phyloP scores from a whole-genome alignment of 1,140 invertebrate genomes.

The Mylabris phalerata region DNA sequence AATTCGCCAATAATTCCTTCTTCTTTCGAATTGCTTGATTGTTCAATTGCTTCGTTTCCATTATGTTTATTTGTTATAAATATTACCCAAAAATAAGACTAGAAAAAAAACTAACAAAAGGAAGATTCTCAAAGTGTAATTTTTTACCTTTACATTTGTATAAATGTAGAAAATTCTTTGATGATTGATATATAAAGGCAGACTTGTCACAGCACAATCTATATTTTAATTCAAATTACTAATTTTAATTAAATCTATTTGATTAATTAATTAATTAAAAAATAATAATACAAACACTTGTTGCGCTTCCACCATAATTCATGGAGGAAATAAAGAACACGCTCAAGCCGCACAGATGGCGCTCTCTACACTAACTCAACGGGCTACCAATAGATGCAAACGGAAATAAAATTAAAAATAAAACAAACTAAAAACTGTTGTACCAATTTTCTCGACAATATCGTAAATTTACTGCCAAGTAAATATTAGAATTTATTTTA shows the following conservation, averaged over 20 bases:
- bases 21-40: neutral
- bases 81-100: too few relatives aligned
- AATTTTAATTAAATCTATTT: neutral
- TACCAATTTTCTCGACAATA: too few relatives aligned
- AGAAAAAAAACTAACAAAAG: neutral
- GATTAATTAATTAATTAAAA: neutral
- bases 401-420: too few relatives aligned
- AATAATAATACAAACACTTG: slow-evolving; percentile 9
- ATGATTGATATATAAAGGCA: neutral
- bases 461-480: too few relatives aligned
- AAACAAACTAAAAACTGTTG: too few relatives aligned
- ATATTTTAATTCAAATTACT: neutral
- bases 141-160: neutral
- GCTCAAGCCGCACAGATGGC: neutral
- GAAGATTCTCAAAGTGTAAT: neutral
- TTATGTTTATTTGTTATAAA: too few relatives aligned
- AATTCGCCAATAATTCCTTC: slow-evolving; percentile 1
- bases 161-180: neutral
- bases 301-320: slow-evolving; percentile 17
- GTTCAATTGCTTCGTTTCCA: too few relatives aligned
- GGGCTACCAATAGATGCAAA: too few relatives aligned
- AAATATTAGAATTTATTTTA: too few relatives aligned
- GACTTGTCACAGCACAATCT: neutral
- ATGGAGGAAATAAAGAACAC: slow-evolving; percentile 8
- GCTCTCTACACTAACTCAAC: neutral